Evolutionary conservation across 2,113 vertebrate genomes (phyloP), one percentile per base, ranked within the genome.

Genomic region (Athene cunicularia): DNA sequence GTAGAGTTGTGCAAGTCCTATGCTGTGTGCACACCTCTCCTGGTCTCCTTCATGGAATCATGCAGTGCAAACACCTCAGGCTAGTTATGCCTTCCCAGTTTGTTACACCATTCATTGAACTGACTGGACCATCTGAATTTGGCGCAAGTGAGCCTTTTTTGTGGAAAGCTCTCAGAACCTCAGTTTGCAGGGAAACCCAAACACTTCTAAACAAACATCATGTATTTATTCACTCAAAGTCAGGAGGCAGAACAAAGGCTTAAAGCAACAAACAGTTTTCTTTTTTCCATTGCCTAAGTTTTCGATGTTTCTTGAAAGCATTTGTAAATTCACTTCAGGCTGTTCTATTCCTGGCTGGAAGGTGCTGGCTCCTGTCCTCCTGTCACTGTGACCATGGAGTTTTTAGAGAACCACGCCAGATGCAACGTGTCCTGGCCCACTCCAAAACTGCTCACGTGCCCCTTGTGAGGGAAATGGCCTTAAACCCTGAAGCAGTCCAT

Each of bases 231-330:
- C 60, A 67, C 50, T 88, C 47, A 33, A 90, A 85, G 77, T 67
- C 56, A 71, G 39, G 9, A 81, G 81, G 74, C n/a, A 88, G 81
- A 94, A 90, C 49, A 96, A 90, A 93, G 49, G 33, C 74, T 93
- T 88, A 80, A 85, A 93, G 58, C 22, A 88, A 92, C 50, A 94
- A 85, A 92, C 12, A 62, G n/a, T 14, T 37, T 22, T 49, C 37
- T 43, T 87, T 84, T 33, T 80, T 50, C 49, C 27, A 53, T 8
- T 88, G 53, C 53, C 58, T 70, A 77, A 27, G 53, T 56, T 89
- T 85, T 75, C 20, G 1, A 12, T 20, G n/a, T 72, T 80, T 82
- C 72, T 93, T 95, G 67, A 92, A 92, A 95, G 50, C 45, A 45
- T 86, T 80, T 73, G 11, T 60, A 49, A 86, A 70, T 39, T 56